Percentiles rank a stretch among this genome's conserved stretches.
These are phyloP conservation scores for Dicyrtoma fusca DNA, from an alignment of 2,888 invertebrate genomes.

Conservation along the genomic window DNA sequence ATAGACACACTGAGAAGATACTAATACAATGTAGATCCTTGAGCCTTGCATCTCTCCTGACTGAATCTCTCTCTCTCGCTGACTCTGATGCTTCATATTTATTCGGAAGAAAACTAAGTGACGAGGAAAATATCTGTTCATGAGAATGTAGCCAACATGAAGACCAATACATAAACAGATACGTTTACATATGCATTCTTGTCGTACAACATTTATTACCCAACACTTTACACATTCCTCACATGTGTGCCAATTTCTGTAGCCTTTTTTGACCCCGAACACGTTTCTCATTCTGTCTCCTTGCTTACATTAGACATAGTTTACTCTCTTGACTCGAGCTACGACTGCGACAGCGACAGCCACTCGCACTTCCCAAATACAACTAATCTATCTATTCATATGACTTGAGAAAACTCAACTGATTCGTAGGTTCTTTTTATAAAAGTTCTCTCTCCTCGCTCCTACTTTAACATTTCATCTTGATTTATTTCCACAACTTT, in stretches of 20 bases:
- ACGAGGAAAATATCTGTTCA: slow-evolving; percentile 10
- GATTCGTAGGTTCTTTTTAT: slow-evolving; percentile 3
- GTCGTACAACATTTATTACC: slow-evolving; percentile 54
- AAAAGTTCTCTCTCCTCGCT: slow-evolving; percentile 3
- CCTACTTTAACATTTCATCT: slow-evolving; percentile 3
- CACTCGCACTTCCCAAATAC: slow-evolving; percentile 25
- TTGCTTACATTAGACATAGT: slow-evolving; percentile 9
- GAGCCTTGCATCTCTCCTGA: neutral
- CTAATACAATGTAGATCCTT: neutral
- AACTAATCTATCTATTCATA: slow-evolving; percentile 25
- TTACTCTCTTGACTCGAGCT: neutral
- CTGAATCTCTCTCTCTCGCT: no score
- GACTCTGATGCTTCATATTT: no score
- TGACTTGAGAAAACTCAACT: slow-evolving; percentile 1
- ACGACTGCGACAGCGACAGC: slow-evolving; percentile 2
- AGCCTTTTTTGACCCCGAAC: slow-evolving; percentile 44
- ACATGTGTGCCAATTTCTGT: slow-evolving; percentile 52
- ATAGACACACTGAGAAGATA: neutral
- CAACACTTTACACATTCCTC: slow-evolving; percentile 47
- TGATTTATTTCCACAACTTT: slow-evolving; percentile 8
- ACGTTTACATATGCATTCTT: slow-evolving; percentile 50
- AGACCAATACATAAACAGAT: slow-evolving; percentile 37
- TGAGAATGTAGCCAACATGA: slow-evolving; percentile 14
- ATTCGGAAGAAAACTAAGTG: neutral
- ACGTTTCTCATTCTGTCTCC: slow-evolving; percentile 45